phyloP scores from a whole-genome alignment of 2,113 vertebrate genomes.

The Ctenodactylus gundi region DNA sequence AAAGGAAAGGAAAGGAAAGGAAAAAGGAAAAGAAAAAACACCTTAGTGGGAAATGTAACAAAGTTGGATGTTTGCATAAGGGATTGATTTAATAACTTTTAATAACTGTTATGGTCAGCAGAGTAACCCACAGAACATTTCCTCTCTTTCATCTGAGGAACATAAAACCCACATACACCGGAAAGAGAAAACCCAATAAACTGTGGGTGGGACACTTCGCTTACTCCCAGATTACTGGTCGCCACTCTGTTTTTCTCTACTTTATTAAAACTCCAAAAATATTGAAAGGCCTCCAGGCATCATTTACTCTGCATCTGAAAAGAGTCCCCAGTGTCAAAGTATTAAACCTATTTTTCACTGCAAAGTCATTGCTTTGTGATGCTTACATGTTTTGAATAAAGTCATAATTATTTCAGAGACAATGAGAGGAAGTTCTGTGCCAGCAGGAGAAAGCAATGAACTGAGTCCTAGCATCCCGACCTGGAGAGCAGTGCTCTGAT shows the following conservation, averaged over 20 bases:
- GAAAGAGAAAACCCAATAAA: background rate
- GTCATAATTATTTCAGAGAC: background rate
- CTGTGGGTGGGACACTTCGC: background rate
- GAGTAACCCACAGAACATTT: background rate
- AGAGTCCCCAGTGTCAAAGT: conserved; percentile 48
- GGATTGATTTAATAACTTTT: background rate
- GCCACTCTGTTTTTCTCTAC: conserved; percentile 29
- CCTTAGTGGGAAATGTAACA: background rate
- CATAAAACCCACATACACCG: background rate
- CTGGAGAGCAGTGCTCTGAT: background rate
- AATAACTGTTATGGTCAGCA: background rate
- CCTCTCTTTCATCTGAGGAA: background rate
- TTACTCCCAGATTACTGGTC: conserved; percentile 12
- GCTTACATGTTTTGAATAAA: conserved; percentile 53
- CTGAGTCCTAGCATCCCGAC: background rate
- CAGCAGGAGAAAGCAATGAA: background rate
- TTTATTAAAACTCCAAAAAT: conserved; percentile 70
- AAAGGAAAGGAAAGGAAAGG: background rate
- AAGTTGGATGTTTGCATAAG: background rate
- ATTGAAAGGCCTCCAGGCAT: conserved; percentile 52
- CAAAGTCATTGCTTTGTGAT: background rate
- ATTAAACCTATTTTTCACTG: conserved; percentile 65
- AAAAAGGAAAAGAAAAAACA: background rate
- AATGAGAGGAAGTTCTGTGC: background rate
- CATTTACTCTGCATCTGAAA: conserved; percentile 51